Evolutionary conservation across 1,140 invertebrate species (phyloP).

Genomic region (Lasioglossum albipes): DNA sequence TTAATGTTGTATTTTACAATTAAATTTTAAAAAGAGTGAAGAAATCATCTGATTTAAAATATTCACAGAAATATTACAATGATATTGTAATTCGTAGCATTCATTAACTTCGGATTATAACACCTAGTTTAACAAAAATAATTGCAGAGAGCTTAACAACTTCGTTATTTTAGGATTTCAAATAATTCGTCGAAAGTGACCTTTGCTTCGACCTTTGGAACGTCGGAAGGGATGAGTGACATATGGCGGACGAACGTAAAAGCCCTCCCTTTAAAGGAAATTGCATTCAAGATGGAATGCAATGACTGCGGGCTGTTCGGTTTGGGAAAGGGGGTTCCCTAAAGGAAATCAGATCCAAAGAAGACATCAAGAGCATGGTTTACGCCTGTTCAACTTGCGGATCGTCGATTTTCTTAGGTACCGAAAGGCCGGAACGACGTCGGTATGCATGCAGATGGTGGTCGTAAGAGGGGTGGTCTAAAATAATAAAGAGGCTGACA

Average conservation of each 20-base stretch:
- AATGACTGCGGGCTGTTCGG: not conserved
- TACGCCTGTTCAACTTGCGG: slow-evolving; percentile 59
- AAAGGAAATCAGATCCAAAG: slow-evolving; percentile 24
- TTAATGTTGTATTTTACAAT: too few species aligned
- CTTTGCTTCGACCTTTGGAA: too few species aligned
- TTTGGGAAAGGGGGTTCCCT: not conserved
- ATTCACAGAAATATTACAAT: too few species aligned
- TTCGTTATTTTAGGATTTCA: too few species aligned
- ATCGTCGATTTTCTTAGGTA: slow-evolving; percentile 37
- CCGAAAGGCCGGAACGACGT: slow-evolving; percentile 60
- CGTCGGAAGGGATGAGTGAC: not conserved
- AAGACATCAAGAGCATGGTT: slow-evolving; percentile 33
- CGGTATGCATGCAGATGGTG: slow-evolving; percentile 70
- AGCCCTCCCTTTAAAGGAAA: not conserved
- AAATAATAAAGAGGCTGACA: slow-evolving; percentile 74
- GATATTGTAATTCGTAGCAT: too few species aligned
- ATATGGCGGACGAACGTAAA: not conserved
- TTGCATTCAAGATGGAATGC: not conserved
- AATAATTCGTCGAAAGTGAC: too few species aligned
- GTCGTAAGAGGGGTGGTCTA: slow-evolving; percentile 68
- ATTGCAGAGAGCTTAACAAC: too few species aligned
- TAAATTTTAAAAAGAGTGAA: too few species aligned
- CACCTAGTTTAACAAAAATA: too few species aligned
- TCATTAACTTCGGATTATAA: too few species aligned
- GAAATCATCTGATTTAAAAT: not conserved